Percentiles rank a stretch among this genome's conserved stretches.
Conservation (phyloP, 2,888 invertebrate species). For the Cosmia trapezina region DNA sequence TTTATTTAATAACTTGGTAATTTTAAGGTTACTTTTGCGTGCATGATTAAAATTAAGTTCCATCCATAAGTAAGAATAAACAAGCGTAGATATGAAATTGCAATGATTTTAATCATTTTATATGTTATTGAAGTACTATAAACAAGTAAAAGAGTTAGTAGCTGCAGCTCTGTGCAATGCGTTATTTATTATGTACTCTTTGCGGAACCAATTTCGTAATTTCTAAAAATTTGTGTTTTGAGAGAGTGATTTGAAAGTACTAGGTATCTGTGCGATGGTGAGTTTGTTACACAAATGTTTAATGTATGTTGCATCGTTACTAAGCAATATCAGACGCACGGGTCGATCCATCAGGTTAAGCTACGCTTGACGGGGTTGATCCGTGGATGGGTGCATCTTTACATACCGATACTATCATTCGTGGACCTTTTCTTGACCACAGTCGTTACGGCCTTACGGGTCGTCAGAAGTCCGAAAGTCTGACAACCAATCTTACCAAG, state of each 20-base stretch:
- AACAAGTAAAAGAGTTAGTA: constrained; percentile 1
- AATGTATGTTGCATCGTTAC: too few species aligned
- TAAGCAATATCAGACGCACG: too few species aligned
- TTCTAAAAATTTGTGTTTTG: neutral
- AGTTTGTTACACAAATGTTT: neutral
- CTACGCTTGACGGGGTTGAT: too few species aligned
- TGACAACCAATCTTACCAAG: too few species aligned
- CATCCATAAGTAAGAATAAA: constrained; percentile 3
- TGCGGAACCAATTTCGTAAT: neutral
- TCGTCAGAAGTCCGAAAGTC: too few species aligned
- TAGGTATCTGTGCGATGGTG: neutral
- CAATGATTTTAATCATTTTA: constrained; percentile 20
- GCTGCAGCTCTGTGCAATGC: neutral
- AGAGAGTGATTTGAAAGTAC: neutral
- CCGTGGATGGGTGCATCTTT: too few species aligned
- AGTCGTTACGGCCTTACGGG: too few species aligned
- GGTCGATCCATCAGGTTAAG: too few species aligned
- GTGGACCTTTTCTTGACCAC: too few species aligned
- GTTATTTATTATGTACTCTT: neutral
- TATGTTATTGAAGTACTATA: neutral
- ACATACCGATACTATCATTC: too few species aligned
- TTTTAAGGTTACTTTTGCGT: constrained; percentile 29
- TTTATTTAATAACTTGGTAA: constrained; percentile 35
- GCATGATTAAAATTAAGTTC: constrained; percentile 10
- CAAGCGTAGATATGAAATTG: constrained; percentile 10